Evolutionary conservation across 2,113 vertebrate species (phyloP).

Genomic region (Pteropus alecto): DNA sequence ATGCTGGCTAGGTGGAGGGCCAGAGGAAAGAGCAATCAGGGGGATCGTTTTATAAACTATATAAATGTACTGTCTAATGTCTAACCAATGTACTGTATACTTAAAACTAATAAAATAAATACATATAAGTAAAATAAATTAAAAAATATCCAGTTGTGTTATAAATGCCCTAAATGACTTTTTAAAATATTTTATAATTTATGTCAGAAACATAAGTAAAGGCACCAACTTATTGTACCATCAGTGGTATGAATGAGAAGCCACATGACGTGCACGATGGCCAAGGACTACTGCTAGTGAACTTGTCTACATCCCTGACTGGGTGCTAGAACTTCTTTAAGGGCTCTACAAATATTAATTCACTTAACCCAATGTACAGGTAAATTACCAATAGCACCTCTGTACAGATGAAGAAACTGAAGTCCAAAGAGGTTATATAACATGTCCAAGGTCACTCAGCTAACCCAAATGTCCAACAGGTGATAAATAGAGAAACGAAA

Average conservation of each 20-base stretch:
- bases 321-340: neutral
- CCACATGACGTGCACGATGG: neutral
- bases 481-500: neutral
- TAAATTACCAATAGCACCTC: neutral
- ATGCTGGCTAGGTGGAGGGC: no score
- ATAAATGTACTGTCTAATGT: no score
- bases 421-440: neutral
- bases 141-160: neutral
- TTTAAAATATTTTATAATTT: neutral
- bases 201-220: slow-evolving; percentile 31
- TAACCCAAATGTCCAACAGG: neutral
- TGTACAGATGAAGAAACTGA: neutral
- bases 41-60: no score
- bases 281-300: neutral
- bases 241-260: neutral
- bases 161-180: neutral
- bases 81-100: no score
- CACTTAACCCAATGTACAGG: neutral
- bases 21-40: no score
- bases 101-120: no score
- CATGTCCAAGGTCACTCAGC: neutral
- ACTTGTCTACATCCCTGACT: neutral
- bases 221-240: neutral
- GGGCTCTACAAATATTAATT: neutral
- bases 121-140: no score